phyloP scores from a whole-genome alignment of 2,888 invertebrate species.

The Drosophila fulvimacula region DNA sequence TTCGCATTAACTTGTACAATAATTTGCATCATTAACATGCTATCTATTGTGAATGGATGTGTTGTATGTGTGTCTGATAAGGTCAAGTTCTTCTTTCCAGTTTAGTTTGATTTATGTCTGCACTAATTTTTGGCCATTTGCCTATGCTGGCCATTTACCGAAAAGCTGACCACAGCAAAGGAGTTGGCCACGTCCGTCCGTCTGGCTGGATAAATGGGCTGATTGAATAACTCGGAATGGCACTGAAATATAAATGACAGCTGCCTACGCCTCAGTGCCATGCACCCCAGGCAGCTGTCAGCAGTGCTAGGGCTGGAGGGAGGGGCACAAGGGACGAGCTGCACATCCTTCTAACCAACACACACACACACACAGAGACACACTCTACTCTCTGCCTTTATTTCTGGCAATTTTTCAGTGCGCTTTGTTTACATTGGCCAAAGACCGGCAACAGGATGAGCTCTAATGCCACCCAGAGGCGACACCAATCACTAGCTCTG shows the following conservation, averaged over 20 bases:
- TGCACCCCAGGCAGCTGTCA: constrained; percentile 53
- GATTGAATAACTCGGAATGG: constrained; percentile 70
- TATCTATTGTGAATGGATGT: constrained; percentile 11
- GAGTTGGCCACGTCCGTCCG: constrained; percentile 25
- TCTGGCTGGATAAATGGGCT: constrained; percentile 36
- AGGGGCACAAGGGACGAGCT: constrained; percentile 2
- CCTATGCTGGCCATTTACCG: constrained; percentile 25
- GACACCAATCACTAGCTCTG: constrained; percentile 51
- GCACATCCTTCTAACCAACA: constrained; percentile 29
- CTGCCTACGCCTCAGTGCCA: constrained; percentile 10
- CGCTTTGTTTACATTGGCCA: constrained; percentile 66
- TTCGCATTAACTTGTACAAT: constrained; percentile 65
- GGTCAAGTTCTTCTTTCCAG: constrained; percentile 11
- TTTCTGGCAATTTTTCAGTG: constrained; percentile 72
- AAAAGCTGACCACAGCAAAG: constrained; percentile 58
- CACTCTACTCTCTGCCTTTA: constrained; percentile 38
- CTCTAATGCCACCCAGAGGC: constrained; percentile 34
- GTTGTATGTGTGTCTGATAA: not conserved
- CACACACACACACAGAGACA: constrained; percentile 3
- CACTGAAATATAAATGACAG: constrained; percentile 69
- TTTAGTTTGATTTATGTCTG: constrained; percentile 43
- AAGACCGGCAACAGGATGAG: constrained; percentile 30
- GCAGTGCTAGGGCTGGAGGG: constrained; percentile 17
- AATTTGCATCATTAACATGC: constrained; percentile 52
- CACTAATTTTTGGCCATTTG: constrained; percentile 63